Conservation (phyloP, 2,797 vertebrate species). For the Ara ararauna region DNA sequence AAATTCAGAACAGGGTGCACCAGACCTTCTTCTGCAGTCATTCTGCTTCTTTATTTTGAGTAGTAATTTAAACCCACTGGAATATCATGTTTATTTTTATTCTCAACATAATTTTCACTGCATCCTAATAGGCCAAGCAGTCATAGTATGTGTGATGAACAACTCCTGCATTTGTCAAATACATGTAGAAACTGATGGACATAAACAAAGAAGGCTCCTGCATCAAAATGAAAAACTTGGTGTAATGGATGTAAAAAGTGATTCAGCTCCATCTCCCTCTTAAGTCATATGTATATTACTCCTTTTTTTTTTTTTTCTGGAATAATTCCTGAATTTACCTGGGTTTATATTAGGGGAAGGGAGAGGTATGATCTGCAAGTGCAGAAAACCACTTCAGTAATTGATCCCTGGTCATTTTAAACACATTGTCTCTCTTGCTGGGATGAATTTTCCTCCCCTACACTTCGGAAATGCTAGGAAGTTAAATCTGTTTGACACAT, state of each 20-base stretch:
- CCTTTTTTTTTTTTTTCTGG: not conserved
- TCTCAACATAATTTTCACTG: conserved; percentile 64
- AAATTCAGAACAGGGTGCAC: not conserved
- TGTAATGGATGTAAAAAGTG: not conserved
- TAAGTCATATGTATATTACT: not conserved
- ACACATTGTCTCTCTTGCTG: not conserved
- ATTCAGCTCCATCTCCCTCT: not conserved
- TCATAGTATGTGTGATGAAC: not conserved
- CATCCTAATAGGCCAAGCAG: conserved; percentile 51
- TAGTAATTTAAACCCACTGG: not conserved
- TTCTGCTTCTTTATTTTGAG: not conserved
- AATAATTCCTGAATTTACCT: not conserved
- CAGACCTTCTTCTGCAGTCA: not conserved
- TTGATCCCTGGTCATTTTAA: not conserved
- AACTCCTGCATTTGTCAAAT: conserved; percentile 1
- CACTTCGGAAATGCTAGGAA: not conserved
- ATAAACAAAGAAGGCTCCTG: not conserved
- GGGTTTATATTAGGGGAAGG: not conserved
- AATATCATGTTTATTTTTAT: conserved; percentile 16
- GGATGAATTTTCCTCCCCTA: not conserved
- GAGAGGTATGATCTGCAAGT: not conserved
- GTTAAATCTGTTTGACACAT: not conserved
- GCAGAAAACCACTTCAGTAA: not conserved
- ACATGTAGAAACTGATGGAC: not conserved
- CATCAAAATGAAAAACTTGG: not conserved